phyloP scores from a whole-genome alignment of 2,797 vertebrate species.

The Rallus crepitans region DNA sequence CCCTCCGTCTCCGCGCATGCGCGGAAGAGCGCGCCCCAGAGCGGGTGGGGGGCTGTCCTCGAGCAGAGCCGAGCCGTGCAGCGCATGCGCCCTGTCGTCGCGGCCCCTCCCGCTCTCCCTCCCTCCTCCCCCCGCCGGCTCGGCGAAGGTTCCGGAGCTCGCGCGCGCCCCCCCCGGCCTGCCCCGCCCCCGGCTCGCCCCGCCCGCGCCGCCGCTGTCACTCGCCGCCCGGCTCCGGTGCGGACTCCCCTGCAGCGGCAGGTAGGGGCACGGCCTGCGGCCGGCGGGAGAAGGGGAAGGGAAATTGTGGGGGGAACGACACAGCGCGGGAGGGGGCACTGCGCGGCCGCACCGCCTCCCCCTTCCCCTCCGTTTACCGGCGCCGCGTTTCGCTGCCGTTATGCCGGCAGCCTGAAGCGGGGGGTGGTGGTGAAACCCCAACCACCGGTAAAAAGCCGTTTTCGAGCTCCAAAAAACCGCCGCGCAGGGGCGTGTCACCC shows the following conservation, averaged over 20 bases:
- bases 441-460: background rate
- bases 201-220: background rate
- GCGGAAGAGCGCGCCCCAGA: background rate
- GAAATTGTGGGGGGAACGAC: background rate
- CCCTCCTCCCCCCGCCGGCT: background rate
- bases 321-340: background rate
- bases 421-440: too few relatives aligned
- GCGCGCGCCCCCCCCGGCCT: background rate
- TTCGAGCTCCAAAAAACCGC: background rate
- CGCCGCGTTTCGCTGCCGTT: background rate
- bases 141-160: conserved; percentile 61
- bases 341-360: too few relatives aligned
- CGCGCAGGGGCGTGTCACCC: background rate
- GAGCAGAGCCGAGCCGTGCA: too few relatives aligned
- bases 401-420: background rate
- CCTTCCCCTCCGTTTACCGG: background rate
- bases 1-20: background rate
- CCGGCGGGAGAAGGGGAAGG: background rate
- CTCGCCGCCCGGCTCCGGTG: conserved; percentile 9
- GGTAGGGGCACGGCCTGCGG: background rate
- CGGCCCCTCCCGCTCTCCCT: too few relatives aligned
- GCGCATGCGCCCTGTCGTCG: background rate
- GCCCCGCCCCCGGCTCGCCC: background rate
- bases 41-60: too few relatives aligned
- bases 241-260: conserved; percentile 16